Conservation (phyloP, 2,797 vertebrate genomes). For the Rhinatrema bivittatum region DNA sequence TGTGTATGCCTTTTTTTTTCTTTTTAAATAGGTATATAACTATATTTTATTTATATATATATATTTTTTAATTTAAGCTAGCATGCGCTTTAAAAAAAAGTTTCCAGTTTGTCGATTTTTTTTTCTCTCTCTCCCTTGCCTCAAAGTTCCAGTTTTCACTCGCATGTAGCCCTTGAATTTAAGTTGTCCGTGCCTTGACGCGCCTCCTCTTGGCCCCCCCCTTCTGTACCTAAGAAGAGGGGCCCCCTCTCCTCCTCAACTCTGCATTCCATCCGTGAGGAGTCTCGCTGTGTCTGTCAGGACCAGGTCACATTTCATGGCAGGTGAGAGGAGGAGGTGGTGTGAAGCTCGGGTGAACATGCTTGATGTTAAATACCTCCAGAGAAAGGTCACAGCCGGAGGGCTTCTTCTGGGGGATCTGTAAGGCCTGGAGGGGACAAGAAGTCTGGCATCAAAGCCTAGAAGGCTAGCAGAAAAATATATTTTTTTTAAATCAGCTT, state of each 20-base stretch:
- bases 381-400: too few species aligned
- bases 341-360: too few species aligned
- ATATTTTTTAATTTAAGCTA: slow-evolving; percentile 17
- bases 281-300: too few species aligned
- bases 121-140: not conserved
- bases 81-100: slow-evolving; percentile 18
- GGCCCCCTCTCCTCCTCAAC: too few species aligned
- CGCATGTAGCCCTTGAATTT: not conserved
- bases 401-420: not conserved
- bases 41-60: slow-evolving; percentile 22
- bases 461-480: too few species aligned
- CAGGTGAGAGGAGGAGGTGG: too few species aligned
- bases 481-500: too few species aligned
- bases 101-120: slow-evolving; percentile 3
- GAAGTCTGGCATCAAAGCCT: too few species aligned
- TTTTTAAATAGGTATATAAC: slow-evolving; percentile 17
- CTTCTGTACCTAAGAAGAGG: too few species aligned
- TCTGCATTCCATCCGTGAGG: too few species aligned
- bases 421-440: slow-evolving; percentile 3
- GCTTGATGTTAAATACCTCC: too few species aligned
- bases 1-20: not conserved
- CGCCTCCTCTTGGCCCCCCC: not conserved
- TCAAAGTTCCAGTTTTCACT: not conserved
- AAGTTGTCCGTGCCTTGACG: not conserved
- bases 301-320: too few species aligned